Percentiles rank a stretch among this genome's conserved stretches.
Evolutionary conservation across 2,888 invertebrate genomes (phyloP).

Genomic region (Apamea crenata): DNA sequence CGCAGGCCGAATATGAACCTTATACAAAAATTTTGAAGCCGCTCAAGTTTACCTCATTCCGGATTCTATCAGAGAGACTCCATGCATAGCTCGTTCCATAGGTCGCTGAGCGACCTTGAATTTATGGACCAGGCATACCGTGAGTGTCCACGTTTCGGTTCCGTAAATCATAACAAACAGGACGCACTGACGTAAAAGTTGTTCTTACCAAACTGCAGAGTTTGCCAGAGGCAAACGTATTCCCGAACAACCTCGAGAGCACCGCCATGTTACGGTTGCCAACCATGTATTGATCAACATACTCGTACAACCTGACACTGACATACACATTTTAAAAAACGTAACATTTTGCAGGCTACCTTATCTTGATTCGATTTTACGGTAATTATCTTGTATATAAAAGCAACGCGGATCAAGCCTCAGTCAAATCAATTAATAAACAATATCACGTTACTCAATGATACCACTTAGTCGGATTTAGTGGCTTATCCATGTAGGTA

Average conservation of each 20-base stretch:
- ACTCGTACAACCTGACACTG: too few species aligned
- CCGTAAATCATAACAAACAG: neutral
- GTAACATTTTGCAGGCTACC: neutral
- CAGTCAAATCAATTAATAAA: constrained; percentile 39
- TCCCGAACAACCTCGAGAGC: neutral
- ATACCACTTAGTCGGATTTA: constrained; percentile 37
- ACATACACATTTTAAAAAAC: neutral
- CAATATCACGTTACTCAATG: constrained; percentile 20
- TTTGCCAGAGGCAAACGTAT: neutral
- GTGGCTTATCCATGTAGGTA: constrained; percentile 27
- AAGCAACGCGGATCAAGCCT: neutral
- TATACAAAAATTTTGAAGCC: too few species aligned
- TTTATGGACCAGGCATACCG: neutral
- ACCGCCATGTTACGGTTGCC: neutral
- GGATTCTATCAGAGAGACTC: neutral
- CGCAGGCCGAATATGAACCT: too few species aligned
- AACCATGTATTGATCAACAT: neutral
- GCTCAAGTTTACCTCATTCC: too few species aligned
- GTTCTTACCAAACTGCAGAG: neutral
- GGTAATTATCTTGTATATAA: neutral
- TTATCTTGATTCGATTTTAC: neutral
- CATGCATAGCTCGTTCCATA: neutral
- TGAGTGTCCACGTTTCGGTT: neutral
- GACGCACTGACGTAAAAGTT: neutral
- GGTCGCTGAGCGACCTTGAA: neutral